Base-by-base conservation (phyloP, 1,140 invertebrate genomes). In the Zaprionus lachaisei region DNA sequence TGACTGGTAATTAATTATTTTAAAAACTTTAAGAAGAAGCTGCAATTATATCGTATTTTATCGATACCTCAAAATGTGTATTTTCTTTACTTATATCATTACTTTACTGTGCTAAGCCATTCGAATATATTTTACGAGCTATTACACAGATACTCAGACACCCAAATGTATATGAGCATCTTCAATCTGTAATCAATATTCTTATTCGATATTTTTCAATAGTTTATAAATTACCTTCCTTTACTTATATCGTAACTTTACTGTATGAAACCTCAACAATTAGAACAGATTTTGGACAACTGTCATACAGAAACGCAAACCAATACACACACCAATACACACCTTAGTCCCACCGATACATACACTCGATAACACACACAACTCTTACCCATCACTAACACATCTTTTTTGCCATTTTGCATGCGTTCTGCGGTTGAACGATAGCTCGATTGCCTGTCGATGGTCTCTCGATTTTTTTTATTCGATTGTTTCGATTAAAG, bases 231-330 rank as follows among this genome's bases (percentile, higher is more conserved):
- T 0, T 49, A 7, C 1, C n/a, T 14, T 56, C 11, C 1, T 22
- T 11, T 31, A 11, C 54, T 31, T 31, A 68, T 9, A 68, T 5
- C 17, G 1, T 12, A 14, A 15, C 17, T 44, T 20, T n/a, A 77
- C 77, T 74, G 80, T 74, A 58, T 5, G 20, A n/a, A 20, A 38
- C 24, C 17, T 61, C 44, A 34, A 22, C 54, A 51, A 56, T 77
- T 79, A 75, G 56, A 67, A 76, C 83, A 86, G 79, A 79, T 86
- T 86, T 86, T 63, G 44, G 83, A 86, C 49, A 72, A 72, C 68
- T 85, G 80, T 77, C 83, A 77, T 60, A 79, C 62, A 28, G 28
- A 28, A 7, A 76, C 51, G 74, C 38, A 57, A 55, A 70, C 66
- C 6, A 28, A 28, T 28, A 7, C 28, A 28, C 28, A 28, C 28